phyloP scores from a whole-genome alignment of 2,113 vertebrate genomes.

The Ia io region DNA sequence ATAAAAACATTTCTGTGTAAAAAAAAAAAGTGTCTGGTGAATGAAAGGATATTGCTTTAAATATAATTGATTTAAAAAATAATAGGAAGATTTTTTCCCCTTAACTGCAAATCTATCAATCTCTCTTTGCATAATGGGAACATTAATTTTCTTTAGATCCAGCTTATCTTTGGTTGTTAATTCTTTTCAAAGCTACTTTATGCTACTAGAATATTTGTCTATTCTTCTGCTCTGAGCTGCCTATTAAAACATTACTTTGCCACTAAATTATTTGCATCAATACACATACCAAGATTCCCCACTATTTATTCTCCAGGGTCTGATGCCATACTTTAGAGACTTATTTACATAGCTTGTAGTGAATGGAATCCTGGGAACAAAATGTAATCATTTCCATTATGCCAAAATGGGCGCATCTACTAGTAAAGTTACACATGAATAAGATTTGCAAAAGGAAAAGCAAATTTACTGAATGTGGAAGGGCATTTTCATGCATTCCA shows the following conservation, averaged over 20 bases:
- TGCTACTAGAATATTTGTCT: neutral
- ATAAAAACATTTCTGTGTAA: neutral
- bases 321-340: neutral
- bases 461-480: neutral
- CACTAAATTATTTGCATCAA: neutral
- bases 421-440: neutral
- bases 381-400: neutral
- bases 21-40: neutral
- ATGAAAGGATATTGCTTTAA: neutral
- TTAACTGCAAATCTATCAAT: neutral
- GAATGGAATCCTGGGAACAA: neutral
- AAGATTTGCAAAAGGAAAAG: neutral
- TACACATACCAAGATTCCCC: neutral
- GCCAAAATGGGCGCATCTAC: neutral
- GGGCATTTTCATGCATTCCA: neutral
- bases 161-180: neutral
- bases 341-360: neutral
- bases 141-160: neutral
- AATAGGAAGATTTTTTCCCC: neutral
- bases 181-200: constrained; percentile 1
- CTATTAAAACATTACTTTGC: neutral
- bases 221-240: neutral
- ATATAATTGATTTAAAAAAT: neutral
- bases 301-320: neutral
- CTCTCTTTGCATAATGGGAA: neutral